phyloP scores from a whole-genome alignment of 2,113 vertebrate genomes.

The Lagenorhynchus albirostris region DNA sequence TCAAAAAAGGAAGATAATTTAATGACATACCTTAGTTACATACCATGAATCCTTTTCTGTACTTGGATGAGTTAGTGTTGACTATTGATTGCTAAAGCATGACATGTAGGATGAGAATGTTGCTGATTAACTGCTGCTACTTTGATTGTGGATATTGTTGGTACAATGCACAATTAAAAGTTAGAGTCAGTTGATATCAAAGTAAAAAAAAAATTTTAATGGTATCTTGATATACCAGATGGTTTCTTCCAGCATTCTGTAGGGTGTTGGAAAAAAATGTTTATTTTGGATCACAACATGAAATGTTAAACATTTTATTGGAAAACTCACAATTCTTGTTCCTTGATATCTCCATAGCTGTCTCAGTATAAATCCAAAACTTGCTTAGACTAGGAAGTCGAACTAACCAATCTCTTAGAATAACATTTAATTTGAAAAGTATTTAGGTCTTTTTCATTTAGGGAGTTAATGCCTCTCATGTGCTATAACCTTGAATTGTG shows the following conservation, averaged over 20 bases:
- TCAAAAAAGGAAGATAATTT: constrained; percentile 26
- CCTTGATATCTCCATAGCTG: not conserved
- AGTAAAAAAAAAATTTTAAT: not conserved
- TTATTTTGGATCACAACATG: not conserved
- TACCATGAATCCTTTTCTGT: constrained; percentile 31
- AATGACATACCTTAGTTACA: constrained; percentile 24
- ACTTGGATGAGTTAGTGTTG: not conserved
- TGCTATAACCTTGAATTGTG: not conserved
- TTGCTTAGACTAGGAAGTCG: not conserved
- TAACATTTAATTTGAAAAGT: not conserved
- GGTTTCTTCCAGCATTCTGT: constrained; percentile 22
- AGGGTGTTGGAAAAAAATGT: not conserved
- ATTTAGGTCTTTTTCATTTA: not conserved
- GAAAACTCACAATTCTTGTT: constrained; percentile 8
- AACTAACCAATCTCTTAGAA: not conserved
- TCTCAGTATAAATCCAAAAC: not conserved
- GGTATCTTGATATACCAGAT: not conserved
- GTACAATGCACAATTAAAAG: not conserved
- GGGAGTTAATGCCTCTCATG: not conserved
- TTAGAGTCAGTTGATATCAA: not conserved
- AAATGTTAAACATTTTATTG: not conserved
- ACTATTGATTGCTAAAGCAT: not conserved
- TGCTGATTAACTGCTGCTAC: not conserved
- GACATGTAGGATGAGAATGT: not conserved
- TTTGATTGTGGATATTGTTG: not conserved